Evolutionary conservation across 2,888 invertebrate genomes (phyloP).

Genomic region (Lasioglossum malachurum): DNA sequence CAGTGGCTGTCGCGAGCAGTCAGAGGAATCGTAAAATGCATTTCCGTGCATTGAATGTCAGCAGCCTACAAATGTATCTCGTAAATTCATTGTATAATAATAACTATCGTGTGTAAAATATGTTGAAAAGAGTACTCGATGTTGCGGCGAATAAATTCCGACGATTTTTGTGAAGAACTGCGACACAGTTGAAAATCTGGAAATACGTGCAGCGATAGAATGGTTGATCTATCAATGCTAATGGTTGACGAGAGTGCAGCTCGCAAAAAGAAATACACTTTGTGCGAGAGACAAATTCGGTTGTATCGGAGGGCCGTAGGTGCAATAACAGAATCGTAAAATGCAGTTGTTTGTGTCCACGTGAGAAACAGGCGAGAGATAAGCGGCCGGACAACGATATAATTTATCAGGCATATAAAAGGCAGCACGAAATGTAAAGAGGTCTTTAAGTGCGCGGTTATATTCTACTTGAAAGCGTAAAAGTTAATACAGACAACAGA

Average conservation of each 20-base stretch:
- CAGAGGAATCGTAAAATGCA: neutral
- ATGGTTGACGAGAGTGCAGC: neutral
- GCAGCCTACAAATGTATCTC: neutral
- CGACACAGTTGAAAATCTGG: neutral
- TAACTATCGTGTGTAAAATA: neutral
- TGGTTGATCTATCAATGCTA: neutral
- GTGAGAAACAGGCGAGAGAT: constrained; percentile 41
- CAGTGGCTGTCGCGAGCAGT: neutral
- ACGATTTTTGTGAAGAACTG: neutral
- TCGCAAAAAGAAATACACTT: neutral
- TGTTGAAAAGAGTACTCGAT: neutral
- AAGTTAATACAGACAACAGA: constrained; percentile 29
- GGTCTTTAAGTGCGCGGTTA: constrained; percentile 27
- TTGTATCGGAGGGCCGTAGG: neutral
- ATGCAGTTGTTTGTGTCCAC: constrained; percentile 30
- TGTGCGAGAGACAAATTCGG: neutral
- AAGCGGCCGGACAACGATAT: constrained; percentile 34
- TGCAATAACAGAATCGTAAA: constrained; percentile 39
- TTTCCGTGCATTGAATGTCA: neutral
- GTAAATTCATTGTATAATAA: constrained; percentile 6
- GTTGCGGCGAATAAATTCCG: neutral
- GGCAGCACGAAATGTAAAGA: constrained; percentile 38
- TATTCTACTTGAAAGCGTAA: constrained; percentile 31
- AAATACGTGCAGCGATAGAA: neutral
- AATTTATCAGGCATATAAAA: constrained; percentile 49